Evolutionary conservation across 2,888 invertebrate genomes (phyloP), one percentile per base, ranked within the genome.

Genomic region (Archaeoteleia sp.): DNA sequence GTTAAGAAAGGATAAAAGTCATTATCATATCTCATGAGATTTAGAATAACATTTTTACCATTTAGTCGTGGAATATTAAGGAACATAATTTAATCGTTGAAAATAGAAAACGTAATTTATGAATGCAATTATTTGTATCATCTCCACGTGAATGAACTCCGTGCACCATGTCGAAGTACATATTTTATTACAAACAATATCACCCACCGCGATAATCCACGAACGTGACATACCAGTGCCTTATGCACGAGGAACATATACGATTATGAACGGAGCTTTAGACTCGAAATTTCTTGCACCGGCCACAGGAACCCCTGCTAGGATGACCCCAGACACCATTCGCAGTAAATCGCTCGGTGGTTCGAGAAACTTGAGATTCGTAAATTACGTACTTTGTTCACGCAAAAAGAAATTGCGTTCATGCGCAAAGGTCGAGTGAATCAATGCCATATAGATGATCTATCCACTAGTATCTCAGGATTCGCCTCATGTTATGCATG

Each of bases 281-380:
- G 25, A 45, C 17, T 63, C 49, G 49, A 62, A 61, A 57, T 43
- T 42, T 40, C 30, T 48, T 57, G 43, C 42, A n/a, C 45, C 15
- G n/a, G 42, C 51, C 25, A 51, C 65, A 60, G 71, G 72, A 78
- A 77, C 78, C 75, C 80, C 79, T 73, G 79, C 76, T 57, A 80
- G 78, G 78, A 71, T 81, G 81, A 81, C 81, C 82, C 70, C 73
- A 70, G 74, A 72, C 78, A 75, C 69, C 74, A 76, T 71, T 74
- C 75, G 80, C 78, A 80, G 81, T 82, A 81, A 83, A 82, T 80
- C 77, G 77, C 74, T 67, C 62, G 60, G 67, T 73, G 77, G 72
- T 73, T 75, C 69, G 73, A 80, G 77, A 77, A 79, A 81, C 74
- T 73, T 78, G 77, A 82, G 78, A 79, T 77, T 49, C 30, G 63